These are phyloP conservation scores for Urophycis tenuis DNA, from an alignment of 2,797 vertebrate species.

Conservation along the genomic window DNA sequence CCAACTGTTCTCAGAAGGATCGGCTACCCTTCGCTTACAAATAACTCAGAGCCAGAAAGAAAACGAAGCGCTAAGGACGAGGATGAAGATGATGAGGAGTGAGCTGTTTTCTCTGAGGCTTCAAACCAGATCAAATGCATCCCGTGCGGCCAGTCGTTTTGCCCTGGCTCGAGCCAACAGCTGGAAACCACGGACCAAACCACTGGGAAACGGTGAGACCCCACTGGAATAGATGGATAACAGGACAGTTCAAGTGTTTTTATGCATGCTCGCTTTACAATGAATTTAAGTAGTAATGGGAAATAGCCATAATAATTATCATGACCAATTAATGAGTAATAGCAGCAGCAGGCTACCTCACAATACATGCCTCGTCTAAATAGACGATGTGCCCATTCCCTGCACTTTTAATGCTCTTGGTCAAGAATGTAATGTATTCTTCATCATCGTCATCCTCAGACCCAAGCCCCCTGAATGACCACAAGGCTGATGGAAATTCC, in stretches of 20 bases:
- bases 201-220: slow-evolving; percentile 41
- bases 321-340: neutral
- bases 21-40: slow-evolving; percentile 54
- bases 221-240: neutral
- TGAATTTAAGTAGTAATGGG: neutral
- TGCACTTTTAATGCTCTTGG: neutral
- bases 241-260: neutral
- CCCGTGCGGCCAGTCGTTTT: slow-evolving; percentile 53
- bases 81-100: slow-evolving; percentile 65
- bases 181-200: slow-evolving; percentile 46
- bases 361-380: neutral
- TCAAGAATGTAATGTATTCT: neutral
- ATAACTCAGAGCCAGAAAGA: slow-evolving; percentile 64
- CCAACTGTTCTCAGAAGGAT: slow-evolving; percentile 66
- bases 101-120: slow-evolving; percentile 64
- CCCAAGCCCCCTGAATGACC: neutral
- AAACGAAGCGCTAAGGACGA: slow-evolving; percentile 61
- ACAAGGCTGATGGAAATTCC: neutral
- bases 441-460: neutral
- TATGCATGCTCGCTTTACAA: slow-evolving; percentile 40
- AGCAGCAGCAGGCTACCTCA: neutral
- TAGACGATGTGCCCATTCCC: neutral
- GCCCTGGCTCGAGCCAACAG: slow-evolving; percentile 29
- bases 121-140: slow-evolving; percentile 50
- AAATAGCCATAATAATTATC: neutral